phyloP scores from a whole-genome alignment of 1,140 invertebrate genomes.

The Drosophila bocqueti region DNA sequence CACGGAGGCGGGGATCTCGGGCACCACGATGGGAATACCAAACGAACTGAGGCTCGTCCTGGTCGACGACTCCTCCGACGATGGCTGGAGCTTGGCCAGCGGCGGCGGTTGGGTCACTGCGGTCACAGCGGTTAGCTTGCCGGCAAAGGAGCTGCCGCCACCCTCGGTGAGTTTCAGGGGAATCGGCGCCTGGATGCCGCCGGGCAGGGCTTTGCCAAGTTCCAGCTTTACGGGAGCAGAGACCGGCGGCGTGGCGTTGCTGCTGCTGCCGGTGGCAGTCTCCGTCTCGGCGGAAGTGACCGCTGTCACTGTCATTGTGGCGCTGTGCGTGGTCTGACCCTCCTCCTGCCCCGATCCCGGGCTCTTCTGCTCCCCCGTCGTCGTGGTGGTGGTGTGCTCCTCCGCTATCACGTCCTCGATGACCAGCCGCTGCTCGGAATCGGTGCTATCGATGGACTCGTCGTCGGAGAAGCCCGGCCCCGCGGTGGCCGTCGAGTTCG shows the following conservation, averaged over 20 bases:
- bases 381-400: conserved; percentile 55
- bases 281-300: conserved; percentile 13
- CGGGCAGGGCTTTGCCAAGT: conserved; percentile 32
- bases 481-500: conserved; percentile 35
- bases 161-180: conserved; percentile 46
- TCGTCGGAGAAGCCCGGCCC: conserved; percentile 70
- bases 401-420: conserved; percentile 85
- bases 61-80: not conserved
- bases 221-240: conserved; percentile 64
- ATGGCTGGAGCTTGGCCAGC: conserved; percentile 12
- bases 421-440: conserved; percentile 89
- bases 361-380: conserved; percentile 61
- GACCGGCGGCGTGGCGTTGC: conserved; percentile 23
- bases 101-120: conserved; percentile 26
- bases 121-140: conserved; percentile 22
- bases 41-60: conserved; percentile 20
- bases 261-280: conserved; percentile 29
- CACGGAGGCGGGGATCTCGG: conserved; percentile 77
- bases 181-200: conserved; percentile 63
- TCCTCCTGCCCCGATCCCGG: conserved; percentile 50
- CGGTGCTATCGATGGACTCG: conserved; percentile 89
- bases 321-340: not conserved
- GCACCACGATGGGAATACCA: conserved; percentile 73
- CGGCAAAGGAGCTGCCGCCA: conserved; percentile 36
- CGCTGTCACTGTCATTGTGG: conserved; percentile 26